These are phyloP conservation scores for Otocyon megalotis DNA, from an alignment of 2,113 vertebrate genomes.

Conservation along the genomic window DNA sequence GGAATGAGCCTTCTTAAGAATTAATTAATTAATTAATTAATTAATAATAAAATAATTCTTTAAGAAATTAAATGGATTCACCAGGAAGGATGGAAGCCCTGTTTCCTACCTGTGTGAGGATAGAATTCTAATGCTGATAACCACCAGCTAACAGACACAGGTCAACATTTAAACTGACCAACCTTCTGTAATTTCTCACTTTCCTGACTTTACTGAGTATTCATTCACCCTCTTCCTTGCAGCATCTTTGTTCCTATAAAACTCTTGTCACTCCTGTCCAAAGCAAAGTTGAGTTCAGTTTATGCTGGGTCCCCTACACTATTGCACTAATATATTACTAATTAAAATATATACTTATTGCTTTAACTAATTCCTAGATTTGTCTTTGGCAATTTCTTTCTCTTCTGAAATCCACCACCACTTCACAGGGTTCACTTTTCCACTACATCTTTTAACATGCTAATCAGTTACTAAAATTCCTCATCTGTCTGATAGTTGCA, in stretches of 20 bases:
- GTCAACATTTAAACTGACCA: neutral
- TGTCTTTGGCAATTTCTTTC: neutral
- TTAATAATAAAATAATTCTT: neutral
- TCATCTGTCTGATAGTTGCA: neutral
- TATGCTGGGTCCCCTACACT: neutral
- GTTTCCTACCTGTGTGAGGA: neutral
- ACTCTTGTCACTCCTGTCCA: neutral
- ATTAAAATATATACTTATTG: neutral
- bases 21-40: too few relatives aligned
- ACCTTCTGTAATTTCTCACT: neutral
- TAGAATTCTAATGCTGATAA: neutral
- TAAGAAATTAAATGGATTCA: neutral
- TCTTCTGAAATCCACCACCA: neutral
- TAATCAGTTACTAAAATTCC: neutral
- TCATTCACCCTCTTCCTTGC: fast-evolving
- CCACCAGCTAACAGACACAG: neutral
- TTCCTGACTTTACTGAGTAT: neutral
- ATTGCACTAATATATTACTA: neutral
- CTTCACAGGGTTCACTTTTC: neutral
- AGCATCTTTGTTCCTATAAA: neutral
- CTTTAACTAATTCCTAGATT: neutral
- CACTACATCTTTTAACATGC: neutral
- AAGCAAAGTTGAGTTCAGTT: neutral
- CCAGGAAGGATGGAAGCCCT: neutral
- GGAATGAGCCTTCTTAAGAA: neutral